phyloP scores from a whole-genome alignment of 2,888 invertebrate species.

The Nebria brevicollis region DNA sequence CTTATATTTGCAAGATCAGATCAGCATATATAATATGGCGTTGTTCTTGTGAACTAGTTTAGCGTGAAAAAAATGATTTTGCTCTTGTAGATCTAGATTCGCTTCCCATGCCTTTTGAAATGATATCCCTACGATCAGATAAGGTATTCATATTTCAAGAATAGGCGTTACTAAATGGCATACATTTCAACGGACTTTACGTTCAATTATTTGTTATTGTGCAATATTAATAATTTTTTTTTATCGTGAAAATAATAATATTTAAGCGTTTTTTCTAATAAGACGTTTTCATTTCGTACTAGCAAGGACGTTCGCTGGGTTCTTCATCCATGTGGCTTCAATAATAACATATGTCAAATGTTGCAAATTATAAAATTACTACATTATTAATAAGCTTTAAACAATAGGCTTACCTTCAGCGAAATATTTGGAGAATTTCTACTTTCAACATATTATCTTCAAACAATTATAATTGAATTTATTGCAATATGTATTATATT shows the following conservation, averaged over 20 bases:
- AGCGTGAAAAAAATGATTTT: conserved; percentile 1
- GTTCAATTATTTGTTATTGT: neutral
- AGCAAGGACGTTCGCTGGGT: conserved; percentile 5
- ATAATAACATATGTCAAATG: conserved; percentile 12
- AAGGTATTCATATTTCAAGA: neutral
- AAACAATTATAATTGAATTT: neutral
- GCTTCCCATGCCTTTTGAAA: neutral
- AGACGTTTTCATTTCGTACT: neutral
- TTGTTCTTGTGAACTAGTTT: neutral
- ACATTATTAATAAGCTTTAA: conserved; percentile 6
- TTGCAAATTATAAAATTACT: neutral
- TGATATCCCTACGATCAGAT: neutral
- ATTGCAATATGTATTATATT: neutral
- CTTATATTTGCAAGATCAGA: neutral
- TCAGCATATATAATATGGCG: neutral
- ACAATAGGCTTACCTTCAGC: conserved; percentile 13
- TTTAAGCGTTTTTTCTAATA: conserved; percentile 9
- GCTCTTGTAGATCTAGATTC: neutral
- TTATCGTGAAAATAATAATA: conserved; percentile 7
- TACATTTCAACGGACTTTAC: neutral
- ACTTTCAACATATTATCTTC: neutral
- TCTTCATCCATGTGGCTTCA: neutral
- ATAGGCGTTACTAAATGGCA: neutral
- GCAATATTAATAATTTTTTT: neutral
- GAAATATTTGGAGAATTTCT: conserved; percentile 14